Conservation (phyloP, 2,888 invertebrate genomes). For the Eilema griseolum region DNA sequence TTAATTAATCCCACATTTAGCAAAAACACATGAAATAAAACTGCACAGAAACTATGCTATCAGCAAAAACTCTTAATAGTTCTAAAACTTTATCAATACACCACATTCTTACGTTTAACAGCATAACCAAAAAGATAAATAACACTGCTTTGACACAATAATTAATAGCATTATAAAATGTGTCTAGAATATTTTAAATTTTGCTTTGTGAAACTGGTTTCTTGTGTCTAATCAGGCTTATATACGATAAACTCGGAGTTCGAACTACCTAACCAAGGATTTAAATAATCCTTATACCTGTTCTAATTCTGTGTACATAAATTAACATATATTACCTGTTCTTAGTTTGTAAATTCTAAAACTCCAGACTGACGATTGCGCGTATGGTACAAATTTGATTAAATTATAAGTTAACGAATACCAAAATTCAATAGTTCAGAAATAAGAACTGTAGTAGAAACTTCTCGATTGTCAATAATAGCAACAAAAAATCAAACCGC, state of each 20-base stretch:
- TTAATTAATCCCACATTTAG: neutral
- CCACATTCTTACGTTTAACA: neutral
- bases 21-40: conserved; percentile 3
- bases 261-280: neutral
- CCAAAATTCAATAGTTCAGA: conserved; percentile 1
- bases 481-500: conserved; percentile 10
- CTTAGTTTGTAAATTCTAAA: conserved; percentile 3
- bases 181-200: conserved; percentile 2
- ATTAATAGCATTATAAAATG: neutral
- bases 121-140: neutral
- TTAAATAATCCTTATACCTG: neutral
- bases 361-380: neutral
- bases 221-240: neutral
- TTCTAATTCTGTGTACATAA: conserved; percentile 1
- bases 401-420: neutral
- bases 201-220: neutral
- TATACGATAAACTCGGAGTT: neutral
- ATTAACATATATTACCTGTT: neutral
- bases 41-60: neutral
- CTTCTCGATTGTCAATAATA: neutral
- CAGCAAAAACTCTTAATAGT: neutral
- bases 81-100: neutral
- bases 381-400: neutral
- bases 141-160: neutral
- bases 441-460: neutral